Evolutionary conservation across 2,113 vertebrate genomes (phyloP).

Genomic region (Nothobranchius kuhntae): DNA sequence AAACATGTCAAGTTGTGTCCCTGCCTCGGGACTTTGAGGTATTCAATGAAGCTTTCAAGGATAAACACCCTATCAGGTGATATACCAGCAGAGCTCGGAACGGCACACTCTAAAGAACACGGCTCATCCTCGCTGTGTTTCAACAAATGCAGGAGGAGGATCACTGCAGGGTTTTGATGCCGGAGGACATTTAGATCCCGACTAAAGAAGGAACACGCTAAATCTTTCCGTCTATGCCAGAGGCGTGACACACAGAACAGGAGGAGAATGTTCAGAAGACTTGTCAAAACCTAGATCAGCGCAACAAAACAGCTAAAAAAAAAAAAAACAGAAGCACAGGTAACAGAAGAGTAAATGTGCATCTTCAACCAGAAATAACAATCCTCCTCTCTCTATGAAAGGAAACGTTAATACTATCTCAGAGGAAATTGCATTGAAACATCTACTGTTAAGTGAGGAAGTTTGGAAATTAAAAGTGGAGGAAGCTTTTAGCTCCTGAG

Average conservation of each 20-base stretch:
- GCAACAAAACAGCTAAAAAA: no score
- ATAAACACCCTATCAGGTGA: conserved; percentile 73
- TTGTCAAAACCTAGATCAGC: no score
- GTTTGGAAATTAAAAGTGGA: conserved; percentile 30
- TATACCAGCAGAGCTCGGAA: conserved; percentile 50
- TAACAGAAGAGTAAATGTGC: no score
- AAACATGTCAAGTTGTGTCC: conserved; percentile 61
- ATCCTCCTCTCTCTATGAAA: neutral
- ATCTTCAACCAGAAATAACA: conserved; percentile 9
- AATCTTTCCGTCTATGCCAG: conserved; percentile 10
- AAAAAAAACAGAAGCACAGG: no score
- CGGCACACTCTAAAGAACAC: conserved; percentile 48
- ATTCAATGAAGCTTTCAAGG: conserved; percentile 69
- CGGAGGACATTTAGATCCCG: conserved; percentile 48
- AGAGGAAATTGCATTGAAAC: neutral
- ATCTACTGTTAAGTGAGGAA: neutral
- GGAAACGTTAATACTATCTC: conserved; percentile 1
- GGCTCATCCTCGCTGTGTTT: conserved; percentile 51
- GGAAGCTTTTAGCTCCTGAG: conserved; percentile 17
- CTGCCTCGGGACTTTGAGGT: conserved; percentile 57
- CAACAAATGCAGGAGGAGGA: conserved; percentile 46
- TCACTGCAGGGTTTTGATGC: conserved; percentile 18
- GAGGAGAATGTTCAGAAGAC: neutral
- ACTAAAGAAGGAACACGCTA: conserved; percentile 30
- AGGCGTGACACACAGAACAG: neutral